phyloP scores from a whole-genome alignment of 1,140 invertebrate genomes.

The Watersipora subatra region DNA sequence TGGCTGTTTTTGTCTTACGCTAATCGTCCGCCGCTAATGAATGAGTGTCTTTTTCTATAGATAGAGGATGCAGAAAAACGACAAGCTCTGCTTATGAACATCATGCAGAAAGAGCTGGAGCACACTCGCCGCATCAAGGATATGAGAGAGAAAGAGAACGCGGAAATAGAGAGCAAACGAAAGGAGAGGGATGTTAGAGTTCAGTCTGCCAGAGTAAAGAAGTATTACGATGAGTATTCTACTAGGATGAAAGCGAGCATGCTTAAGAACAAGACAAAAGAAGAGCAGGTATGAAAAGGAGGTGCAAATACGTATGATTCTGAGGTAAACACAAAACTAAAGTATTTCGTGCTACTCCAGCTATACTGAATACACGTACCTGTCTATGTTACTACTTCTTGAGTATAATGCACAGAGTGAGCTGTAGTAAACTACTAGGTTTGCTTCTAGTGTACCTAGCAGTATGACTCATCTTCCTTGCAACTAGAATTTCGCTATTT shows the following conservation, averaged over 20 bases:
- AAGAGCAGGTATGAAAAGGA: slow-evolving; percentile 37
- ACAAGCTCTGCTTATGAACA: slow-evolving; percentile 30
- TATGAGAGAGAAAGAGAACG: background rate
- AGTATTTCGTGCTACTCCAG: background rate
- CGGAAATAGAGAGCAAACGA: slow-evolving; percentile 13
- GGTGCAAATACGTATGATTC: background rate
- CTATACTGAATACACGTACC: background rate
- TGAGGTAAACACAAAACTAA: background rate
- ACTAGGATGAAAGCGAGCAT: slow-evolving; percentile 31
- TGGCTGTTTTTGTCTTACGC: too few species aligned
- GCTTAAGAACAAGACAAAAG: slow-evolving; percentile 32
- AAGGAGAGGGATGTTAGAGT: slow-evolving; percentile 30
- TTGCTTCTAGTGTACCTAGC: too few species aligned
- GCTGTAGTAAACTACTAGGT: background rate
- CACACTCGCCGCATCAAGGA: background rate
- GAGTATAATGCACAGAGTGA: background rate
- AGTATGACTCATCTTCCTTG: too few species aligned
- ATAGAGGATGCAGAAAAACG: slow-evolving; percentile 32
- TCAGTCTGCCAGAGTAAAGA: slow-evolving; percentile 28
- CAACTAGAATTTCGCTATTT: too few species aligned
- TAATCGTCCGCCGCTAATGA: too few species aligned
- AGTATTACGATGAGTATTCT: slow-evolving; percentile 38
- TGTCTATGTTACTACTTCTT: background rate
- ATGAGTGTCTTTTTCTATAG: slow-evolving; percentile 16
- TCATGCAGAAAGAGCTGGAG: slow-evolving; percentile 16